Percentiles rank a stretch among this genome's conserved stretches.
Conservation (phyloP, 2,888 invertebrate species). For the Lobophora halterata region DNA sequence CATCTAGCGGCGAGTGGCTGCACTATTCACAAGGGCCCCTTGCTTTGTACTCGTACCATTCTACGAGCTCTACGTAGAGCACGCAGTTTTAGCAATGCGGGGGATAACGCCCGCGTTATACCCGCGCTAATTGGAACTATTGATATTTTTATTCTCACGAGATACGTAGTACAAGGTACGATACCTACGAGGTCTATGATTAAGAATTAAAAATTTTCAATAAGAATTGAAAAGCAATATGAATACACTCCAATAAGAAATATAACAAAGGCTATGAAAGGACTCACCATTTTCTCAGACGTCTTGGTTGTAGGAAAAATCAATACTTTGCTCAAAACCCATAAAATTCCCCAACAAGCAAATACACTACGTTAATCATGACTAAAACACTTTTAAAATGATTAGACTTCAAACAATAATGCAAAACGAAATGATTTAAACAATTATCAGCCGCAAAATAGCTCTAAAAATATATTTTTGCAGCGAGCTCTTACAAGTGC, state of each 20-base stretch:
- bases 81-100: too few species aligned
- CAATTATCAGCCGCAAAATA: constrained; percentile 5
- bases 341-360: background rate
- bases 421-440: constrained; percentile 1
- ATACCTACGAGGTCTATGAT: too few species aligned
- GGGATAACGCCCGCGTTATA: too few species aligned
- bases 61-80: too few species aligned
- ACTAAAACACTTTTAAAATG: constrained; percentile 1
- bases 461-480: constrained; percentile 22
- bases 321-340: constrained; percentile 17
- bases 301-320: constrained; percentile 18
- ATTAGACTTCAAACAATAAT: background rate
- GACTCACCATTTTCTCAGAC: constrained; percentile 13
- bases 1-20: constrained; percentile 54
- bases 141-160: background rate
- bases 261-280: background rate
- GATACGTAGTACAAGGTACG: background rate
- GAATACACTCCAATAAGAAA: background rate
- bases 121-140: constrained; percentile 15
- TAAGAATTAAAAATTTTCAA: too few species aligned
- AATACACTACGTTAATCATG: constrained; percentile 5
- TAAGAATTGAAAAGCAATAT: too few species aligned
- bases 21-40: too few species aligned
- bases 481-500: constrained; percentile 22
- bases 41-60: too few species aligned